Percentiles rank a stretch among this genome's conserved stretches.
Conservation (phyloP, 2,797 vertebrate species). For the Alfaro cultratus region DNA sequence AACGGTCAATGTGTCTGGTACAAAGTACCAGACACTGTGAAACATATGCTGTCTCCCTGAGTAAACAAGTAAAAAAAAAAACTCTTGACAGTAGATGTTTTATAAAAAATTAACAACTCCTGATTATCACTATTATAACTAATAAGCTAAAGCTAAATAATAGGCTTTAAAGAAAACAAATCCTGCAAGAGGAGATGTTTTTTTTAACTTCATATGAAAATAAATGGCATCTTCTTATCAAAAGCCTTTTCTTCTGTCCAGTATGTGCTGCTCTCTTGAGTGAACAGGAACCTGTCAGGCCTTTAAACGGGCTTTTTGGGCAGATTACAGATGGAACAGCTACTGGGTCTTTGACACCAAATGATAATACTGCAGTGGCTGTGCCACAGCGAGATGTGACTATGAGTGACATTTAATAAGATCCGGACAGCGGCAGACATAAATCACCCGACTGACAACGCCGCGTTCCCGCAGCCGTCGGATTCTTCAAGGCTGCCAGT, state of each 20-base stretch:
- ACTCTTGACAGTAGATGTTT: background rate
- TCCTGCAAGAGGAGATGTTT: slow-evolving; percentile 1
- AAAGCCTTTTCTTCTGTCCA: slow-evolving; percentile 15
- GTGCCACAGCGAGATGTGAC: slow-evolving; percentile 40
- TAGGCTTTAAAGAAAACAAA: background rate
- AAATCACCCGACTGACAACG: slow-evolving; percentile 60
- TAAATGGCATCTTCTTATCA: background rate
- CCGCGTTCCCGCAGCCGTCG: slow-evolving; percentile 53
- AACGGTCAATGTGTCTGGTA: no score
- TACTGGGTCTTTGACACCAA: slow-evolving; percentile 42
- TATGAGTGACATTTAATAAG: slow-evolving; percentile 67
- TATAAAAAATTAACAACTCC: background rate
- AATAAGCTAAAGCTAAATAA: background rate
- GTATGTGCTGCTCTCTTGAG: slow-evolving; percentile 12
- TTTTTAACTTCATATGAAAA: background rate
- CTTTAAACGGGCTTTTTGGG: slow-evolving; percentile 34
- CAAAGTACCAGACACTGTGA: background rate
- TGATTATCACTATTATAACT: background rate
- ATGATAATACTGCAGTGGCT: slow-evolving; percentile 40
- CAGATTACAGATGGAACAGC: slow-evolving; percentile 24
- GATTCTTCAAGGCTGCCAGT: slow-evolving; percentile 49
- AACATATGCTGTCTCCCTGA: background rate
- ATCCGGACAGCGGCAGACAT: slow-evolving; percentile 52
- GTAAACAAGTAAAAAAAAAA: background rate
- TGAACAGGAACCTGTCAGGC: slow-evolving; percentile 20